Evolutionary conservation across 2,113 vertebrate species (phyloP).

Genomic region (Urocitellus parryii): DNA sequence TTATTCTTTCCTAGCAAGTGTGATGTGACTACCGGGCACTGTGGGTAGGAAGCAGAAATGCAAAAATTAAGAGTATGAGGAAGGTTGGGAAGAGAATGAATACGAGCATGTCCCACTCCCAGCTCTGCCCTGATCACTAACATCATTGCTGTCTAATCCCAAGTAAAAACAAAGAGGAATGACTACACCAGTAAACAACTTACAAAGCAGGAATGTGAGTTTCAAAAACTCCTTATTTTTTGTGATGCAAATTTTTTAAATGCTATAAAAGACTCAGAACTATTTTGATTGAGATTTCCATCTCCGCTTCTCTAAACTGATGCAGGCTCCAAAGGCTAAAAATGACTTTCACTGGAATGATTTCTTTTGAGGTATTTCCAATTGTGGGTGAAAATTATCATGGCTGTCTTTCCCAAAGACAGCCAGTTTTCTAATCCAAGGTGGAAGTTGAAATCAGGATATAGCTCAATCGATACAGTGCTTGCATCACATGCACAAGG

Average conservation of each 20-base stretch:
- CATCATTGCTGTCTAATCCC: not conserved
- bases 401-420: not conserved
- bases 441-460: not conserved
- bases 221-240: not conserved
- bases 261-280: constrained; percentile 24
- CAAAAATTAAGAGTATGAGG: not conserved
- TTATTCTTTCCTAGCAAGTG: not conserved
- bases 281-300: constrained; percentile 46
- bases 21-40: not conserved
- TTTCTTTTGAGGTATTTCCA: constrained; percentile 43
- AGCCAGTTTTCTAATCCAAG: not conserved
- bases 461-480: no score
- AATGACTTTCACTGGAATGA: not conserved
- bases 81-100: not conserved
- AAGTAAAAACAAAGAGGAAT: not conserved
- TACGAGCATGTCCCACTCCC: not conserved
- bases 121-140: not conserved
- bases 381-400: not conserved
- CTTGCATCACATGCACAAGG: no score
- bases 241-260: not conserved
- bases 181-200: not conserved
- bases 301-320: not conserved
- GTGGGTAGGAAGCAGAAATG: not conserved
- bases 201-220: not conserved
- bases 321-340: constrained; percentile 19